These are phyloP conservation scores for Chlamydotis undulata DNA, from an alignment of 2,113 vertebrate genomes.

Conservation along the genomic window DNA sequence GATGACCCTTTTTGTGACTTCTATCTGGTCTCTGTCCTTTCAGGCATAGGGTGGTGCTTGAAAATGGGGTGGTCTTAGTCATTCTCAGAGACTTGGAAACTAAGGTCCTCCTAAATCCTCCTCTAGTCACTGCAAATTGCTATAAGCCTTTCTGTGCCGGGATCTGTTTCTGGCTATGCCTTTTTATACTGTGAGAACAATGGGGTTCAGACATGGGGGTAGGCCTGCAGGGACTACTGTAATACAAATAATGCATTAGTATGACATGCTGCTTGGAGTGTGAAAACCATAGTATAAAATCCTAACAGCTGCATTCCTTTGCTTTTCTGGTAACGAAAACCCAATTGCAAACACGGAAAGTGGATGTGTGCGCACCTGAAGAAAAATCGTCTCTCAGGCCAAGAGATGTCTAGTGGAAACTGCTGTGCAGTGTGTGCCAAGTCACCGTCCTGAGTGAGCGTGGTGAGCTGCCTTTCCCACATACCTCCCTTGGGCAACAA, in stretches of 20 bases:
- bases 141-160: neutral
- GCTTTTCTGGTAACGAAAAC: neutral
- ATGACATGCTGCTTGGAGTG: neutral
- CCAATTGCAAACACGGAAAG: slow-evolving; percentile 7
- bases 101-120: neutral
- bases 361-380: slow-evolving; percentile 26
- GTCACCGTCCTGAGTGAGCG: neutral
- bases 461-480: slow-evolving; percentile 57
- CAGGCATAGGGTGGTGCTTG: neutral
- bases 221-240: neutral
- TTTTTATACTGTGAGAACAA: slow-evolving; percentile 1
- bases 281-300: slow-evolving; percentile 23
- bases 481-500: slow-evolving; percentile 43
- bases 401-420: neutral
- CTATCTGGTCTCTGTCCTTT: neutral
- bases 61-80: neutral
- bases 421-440: neutral
- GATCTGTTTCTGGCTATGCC: neutral
- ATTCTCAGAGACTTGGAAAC: neutral
- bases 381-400: neutral
- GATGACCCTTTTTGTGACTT: neutral
- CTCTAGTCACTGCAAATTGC: neutral
- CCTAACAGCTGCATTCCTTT: neutral
- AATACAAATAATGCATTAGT: slow-evolving; percentile 19
- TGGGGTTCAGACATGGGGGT: neutral